Evolutionary conservation across 2,113 vertebrate species (phyloP).

Genomic region (Orcinus orca): DNA sequence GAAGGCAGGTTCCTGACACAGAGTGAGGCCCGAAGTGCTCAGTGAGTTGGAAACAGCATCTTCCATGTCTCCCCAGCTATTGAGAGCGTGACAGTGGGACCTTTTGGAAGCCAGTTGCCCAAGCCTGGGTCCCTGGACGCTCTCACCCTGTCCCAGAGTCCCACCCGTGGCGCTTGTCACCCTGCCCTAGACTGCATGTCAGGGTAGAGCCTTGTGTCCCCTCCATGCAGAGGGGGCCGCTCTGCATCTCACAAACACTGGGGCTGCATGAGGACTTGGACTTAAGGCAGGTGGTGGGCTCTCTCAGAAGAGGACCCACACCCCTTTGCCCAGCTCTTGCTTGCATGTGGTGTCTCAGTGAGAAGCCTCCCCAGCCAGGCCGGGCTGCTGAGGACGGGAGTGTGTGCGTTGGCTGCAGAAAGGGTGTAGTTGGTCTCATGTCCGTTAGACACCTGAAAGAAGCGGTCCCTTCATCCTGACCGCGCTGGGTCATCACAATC

Average conservation of each 20-base stretch:
- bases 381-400: neutral
- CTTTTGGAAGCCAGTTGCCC: neutral
- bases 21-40: neutral
- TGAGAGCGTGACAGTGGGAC: neutral
- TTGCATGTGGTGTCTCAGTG: neutral
- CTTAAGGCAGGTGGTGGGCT: neutral
- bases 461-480: neutral
- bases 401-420: neutral
- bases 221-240: neutral
- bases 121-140: neutral
- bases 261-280: neutral
- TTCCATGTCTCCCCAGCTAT: neutral
- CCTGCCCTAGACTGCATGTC: neutral
- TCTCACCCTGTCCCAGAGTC: neutral
- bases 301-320: no score
- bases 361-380: neutral
- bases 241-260: neutral
- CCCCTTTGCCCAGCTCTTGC: neutral
- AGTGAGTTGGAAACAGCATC: neutral
- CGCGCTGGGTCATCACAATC: neutral
- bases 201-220: neutral
- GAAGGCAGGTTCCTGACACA: neutral
- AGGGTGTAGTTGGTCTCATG: neutral
- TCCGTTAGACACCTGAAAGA: neutral
- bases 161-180: neutral